Base-by-base conservation (phyloP, 2,797 vertebrate genomes). In the Chelon auratus region DNA sequence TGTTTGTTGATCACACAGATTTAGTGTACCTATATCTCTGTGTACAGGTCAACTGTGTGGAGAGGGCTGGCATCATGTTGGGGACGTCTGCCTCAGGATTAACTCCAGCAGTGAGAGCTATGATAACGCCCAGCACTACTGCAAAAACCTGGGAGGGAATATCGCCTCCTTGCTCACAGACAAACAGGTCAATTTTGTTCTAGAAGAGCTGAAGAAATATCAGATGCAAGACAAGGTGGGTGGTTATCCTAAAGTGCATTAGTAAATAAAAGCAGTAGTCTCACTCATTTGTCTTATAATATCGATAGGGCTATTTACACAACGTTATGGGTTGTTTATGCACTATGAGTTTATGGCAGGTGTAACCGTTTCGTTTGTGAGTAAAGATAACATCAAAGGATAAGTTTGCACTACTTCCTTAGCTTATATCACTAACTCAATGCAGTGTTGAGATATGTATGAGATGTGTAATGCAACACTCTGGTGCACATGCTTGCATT, bases 51-150 rank as follows among this genome's bases (percentile, higher is more conserved):
- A 97, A 85, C 92, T 96, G 64, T 97, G 96, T 78, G 96, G 96
- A 51, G 97, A 98, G 75, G 95, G 95, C 73, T 98, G 97, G 97
- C 95, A 85, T 80, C 97, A 96, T 0, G 84, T 97, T 11, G 96
- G 94, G 1, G 97, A 98, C 63, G 93, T 94, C 80, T 97, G 97
- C 58, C 95, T 99, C 43, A 94, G 95, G 78, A 96, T 98, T 76
- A 98, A 98, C 92, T 95, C 97, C 70, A 97, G 96, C 85, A 94
- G 95, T 12, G 97, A 97, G 88, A 98, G 94, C 90, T 97, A 97
- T 0, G 97, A 99, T 83, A 97, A 97, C 30, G 97, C 97, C 20
- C 96, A 97, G 76, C 95, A 98, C 57, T 97, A 98, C 81, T 99
- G 97, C 89, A 98, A 99, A 83, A 98, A 97, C 89, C 94, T 97